Evolutionary conservation across 2,113 vertebrate species (phyloP).

Genomic region (Platysteira castanea): DNA sequence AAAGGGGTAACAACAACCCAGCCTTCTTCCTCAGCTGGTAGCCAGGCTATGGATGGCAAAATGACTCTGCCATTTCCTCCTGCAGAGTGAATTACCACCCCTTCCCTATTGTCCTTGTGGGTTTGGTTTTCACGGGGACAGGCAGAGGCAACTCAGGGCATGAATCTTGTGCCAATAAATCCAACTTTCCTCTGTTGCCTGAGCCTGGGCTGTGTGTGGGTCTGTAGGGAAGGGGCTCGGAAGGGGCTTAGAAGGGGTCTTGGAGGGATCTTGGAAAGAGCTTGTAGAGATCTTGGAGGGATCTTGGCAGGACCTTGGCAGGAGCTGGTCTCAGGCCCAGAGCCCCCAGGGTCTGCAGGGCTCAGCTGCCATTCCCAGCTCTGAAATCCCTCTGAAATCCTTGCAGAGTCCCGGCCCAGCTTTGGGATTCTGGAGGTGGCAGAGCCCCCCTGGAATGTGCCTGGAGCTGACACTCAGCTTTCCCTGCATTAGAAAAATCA

Average conservation of each 20-base stretch:
- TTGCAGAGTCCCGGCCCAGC: background rate
- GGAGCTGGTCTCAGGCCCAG: background rate
- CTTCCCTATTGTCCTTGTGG: background rate
- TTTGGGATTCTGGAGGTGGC: background rate
- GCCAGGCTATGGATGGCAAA: too few species aligned
- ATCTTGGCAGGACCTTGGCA: background rate
- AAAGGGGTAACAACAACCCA: background rate
- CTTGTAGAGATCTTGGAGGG: background rate
- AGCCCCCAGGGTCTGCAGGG: background rate
- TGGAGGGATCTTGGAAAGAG: background rate
- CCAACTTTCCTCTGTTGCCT: too few species aligned
- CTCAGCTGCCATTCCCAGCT: background rate
- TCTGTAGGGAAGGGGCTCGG: background rate
- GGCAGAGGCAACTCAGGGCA: background rate
- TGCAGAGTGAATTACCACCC: background rate
- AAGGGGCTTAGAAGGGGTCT: background rate
- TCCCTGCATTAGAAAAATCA: constrained; percentile 31
- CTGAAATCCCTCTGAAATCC: background rate
- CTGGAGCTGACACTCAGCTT: background rate
- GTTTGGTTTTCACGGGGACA: background rate
- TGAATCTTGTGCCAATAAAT: background rate
- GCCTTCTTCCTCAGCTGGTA: background rate
- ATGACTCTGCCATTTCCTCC: background rate
- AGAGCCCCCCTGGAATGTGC: background rate
- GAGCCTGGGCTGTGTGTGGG: accelerated